Evolutionary conservation across 2,888 invertebrate genomes (phyloP), one percentile per base, ranked within the genome.

Genomic region (Tricholauxania praeusta): DNA sequence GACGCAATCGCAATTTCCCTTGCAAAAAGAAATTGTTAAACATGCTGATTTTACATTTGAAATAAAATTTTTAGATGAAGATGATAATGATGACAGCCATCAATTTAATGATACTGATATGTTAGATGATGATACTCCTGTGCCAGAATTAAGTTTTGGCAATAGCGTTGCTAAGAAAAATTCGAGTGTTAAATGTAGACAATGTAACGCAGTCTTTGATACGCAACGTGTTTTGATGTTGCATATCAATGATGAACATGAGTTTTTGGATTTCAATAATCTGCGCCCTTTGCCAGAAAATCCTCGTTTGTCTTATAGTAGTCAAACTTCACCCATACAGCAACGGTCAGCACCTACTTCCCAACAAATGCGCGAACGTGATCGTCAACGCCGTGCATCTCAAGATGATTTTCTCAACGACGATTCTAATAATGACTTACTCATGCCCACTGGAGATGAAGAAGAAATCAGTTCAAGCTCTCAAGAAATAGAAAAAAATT

Each of bases 41-140:
- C 77, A 82, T 32, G 82, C 80, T 6, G 83, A 84, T 74, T 82
- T 80, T 63, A 85, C 81, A 0, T 84, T 79, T 74, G 84, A 84
- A 79, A 84, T 84, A 68, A 79, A 82, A n/a, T 84, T 82, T 71
- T 76, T 84, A 66, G 82, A 83, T 39, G 83, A 82, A 47, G 81
- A 80, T 62, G 83, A 83, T 47, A 79, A 80, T 15, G 82, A 81
- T 53, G 81, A 80, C 17, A 39, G 39, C 39, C 39, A 39, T 39
- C 39, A 39, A 8, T 39, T 39, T 39, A 62, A 59, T 32, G 71
- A 65, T 5, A 67, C 53, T 47, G 73, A 75, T 52, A 28, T 47
- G 3, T 14, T 60, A 17, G 70, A 62, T 64, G 67, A 62, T 79
- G 81, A 14, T 79, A 49, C 39, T n/a, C 65, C 70, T 28, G 70